phyloP scores from a whole-genome alignment of 1,140 invertebrate genomes.

The Drosophila kurseongensis region DNA sequence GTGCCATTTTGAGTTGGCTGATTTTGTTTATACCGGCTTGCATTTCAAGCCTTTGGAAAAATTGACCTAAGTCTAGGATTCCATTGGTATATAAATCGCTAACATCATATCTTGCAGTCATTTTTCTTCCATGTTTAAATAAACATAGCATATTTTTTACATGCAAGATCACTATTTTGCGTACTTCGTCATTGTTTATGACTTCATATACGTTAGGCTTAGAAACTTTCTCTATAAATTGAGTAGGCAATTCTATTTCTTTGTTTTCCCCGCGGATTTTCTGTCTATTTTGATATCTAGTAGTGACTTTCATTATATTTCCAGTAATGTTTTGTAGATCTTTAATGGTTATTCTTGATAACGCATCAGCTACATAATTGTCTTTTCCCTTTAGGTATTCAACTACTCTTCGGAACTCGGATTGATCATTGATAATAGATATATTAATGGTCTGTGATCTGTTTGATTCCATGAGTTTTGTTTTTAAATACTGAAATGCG shows the following conservation, averaged over 20 bases:
- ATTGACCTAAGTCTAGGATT: background rate
- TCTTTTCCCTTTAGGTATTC: slow-evolving; percentile 52
- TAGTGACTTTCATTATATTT: background rate
- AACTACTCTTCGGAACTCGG: slow-evolving; percentile 57
- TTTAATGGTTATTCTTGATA: slow-evolving; percentile 19
- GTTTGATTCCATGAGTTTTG: background rate
- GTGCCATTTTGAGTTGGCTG: background rate
- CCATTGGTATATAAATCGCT: too few relatives aligned
- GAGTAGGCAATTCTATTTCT: background rate
- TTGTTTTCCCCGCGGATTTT: background rate
- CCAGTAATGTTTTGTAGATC: background rate
- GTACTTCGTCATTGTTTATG: too few relatives aligned
- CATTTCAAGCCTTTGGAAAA: background rate
- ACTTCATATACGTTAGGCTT: too few relatives aligned
- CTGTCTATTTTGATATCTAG: background rate
- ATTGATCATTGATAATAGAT: slow-evolving; percentile 65
- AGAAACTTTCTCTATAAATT: too few relatives aligned
- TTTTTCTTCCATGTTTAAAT: too few relatives aligned
- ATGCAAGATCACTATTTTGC: too few relatives aligned
- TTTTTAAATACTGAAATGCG: slow-evolving; percentile 39
- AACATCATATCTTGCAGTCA: too few relatives aligned
- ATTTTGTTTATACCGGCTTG: background rate
- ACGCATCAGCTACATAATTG: slow-evolving; percentile 25
- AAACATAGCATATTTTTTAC: too few relatives aligned
- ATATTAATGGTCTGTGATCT: slow-evolving; percentile 35